Conservation (phyloP, 2,113 vertebrate genomes). For the cattle (Bos taurus) region DNA sequence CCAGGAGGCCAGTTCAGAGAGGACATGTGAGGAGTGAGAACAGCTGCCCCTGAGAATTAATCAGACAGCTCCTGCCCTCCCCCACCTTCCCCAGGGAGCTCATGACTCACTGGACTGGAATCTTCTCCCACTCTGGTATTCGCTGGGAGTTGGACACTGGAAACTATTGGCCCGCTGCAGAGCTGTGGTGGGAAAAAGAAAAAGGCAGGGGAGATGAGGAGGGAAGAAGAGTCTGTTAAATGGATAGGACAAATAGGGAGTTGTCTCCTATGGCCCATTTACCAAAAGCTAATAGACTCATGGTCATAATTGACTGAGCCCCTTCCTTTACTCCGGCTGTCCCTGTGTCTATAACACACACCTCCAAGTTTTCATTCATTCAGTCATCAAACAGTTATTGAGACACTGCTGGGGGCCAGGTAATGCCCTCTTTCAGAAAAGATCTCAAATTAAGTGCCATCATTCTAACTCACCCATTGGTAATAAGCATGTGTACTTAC, state of each 20-base stretch:
- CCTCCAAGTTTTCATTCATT: background rate
- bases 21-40: background rate
- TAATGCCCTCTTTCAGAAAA: background rate
- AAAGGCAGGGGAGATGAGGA: background rate
- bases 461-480: background rate
- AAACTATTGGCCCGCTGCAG: constrained; percentile 76
- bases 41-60: background rate
- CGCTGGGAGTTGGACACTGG: constrained; percentile 63
- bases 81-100: background rate
- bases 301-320: background rate
- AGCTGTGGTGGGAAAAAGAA: constrained; percentile 57
- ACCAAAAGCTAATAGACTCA: background rate
- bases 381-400: background rate
- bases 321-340: background rate
- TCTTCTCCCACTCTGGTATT: constrained; percentile 79
- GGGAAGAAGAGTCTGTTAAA: background rate
- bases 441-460: background rate
- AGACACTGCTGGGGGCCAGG: background rate
- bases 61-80: background rate
- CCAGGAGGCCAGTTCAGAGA: background rate
- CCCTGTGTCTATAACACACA: background rate
- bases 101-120: constrained; percentile 80
- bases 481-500: background rate
- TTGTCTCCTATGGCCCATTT: background rate
- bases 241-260: background rate